Evolutionary conservation across 2,113 vertebrate genomes (phyloP), one percentile per base, ranked within the genome.

Genomic region (Tragelaphus imberbis): DNA sequence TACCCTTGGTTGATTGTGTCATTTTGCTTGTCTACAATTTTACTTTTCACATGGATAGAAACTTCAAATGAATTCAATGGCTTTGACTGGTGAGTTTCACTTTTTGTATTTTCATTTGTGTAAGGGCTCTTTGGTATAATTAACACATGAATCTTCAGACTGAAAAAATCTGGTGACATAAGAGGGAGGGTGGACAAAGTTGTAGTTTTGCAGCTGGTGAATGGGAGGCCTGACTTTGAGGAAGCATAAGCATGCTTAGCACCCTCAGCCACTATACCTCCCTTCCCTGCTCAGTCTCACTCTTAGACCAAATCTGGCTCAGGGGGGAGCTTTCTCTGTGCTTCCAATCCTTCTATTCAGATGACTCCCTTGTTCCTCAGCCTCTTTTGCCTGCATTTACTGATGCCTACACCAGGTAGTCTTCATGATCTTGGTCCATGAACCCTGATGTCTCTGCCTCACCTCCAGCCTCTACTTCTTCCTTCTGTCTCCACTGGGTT

Each of bases 61-160:
- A 99, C 99, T 0, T 99, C 99, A 98, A 99, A 99, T 33, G 99
- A 99, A 98, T 99, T 99, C 98, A 98, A 99, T 9, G 98, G 99
- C 98, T 99, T 99, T 98, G 99, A 99, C 98, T 99, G 99, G 99
- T 99, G 97, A 98, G 99, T 98, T 71, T 36, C 15, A 65, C 30
- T 8, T 91, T 97, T 85, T 95, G 2, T 44, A 65, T 75, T 97
- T 98, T 89, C 59, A 49, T 93, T 93, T 95, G 15, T 71, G 6
- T 89, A 91, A 53, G 56, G 65, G n/a, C 53, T 65, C 3, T 92
- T 91, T 59, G n/a, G 47, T 92, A 44, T 97, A n/a, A 61, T 9
- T 79, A 23, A 11, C 14, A 84, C 21, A 25, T 75, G 59, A n/a
- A n/a, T 77, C 79, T 33, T 77, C 49, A 86, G 49, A 17, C n/a